These are phyloP conservation scores for Drosophila incognita DNA, from an alignment of 2,888 invertebrate genomes.

Conservation along the genomic window DNA sequence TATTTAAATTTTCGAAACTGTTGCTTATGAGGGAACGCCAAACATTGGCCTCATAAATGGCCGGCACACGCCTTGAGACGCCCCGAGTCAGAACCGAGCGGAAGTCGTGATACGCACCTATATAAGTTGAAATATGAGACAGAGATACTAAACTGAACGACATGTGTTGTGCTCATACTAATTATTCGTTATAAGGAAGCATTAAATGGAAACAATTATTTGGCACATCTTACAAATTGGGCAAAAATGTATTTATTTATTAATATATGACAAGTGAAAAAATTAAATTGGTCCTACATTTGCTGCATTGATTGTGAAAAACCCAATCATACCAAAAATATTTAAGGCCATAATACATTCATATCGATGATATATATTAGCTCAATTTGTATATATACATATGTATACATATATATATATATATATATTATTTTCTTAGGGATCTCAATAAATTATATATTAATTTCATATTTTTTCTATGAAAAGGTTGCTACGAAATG, in stretches of 20 bases:
- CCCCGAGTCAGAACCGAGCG: constrained; percentile 14
- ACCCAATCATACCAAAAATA: neutral
- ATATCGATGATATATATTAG: neutral
- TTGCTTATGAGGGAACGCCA: constrained; percentile 15
- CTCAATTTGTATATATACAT: neutral
- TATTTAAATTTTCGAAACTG: constrained; percentile 56
- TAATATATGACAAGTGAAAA: neutral
- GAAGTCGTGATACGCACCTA: constrained; percentile 27
- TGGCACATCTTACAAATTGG: neutral
- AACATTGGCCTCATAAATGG: constrained; percentile 22
- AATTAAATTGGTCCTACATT: neutral
- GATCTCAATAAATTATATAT: neutral
- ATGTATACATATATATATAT: no score
- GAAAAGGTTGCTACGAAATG: no score
- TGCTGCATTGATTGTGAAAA: neutral
- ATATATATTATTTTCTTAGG: neutral
- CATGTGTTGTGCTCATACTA: constrained; percentile 5
- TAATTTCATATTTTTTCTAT: no score
- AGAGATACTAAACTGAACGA: constrained; percentile 12
- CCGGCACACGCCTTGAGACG: constrained; percentile 25
- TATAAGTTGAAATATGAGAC: constrained; percentile 20
- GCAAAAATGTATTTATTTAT: neutral
- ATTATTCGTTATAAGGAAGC: neutral
- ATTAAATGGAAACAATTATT: neutral
- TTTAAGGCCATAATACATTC: neutral